phyloP scores from a whole-genome alignment of 2,888 invertebrate species.

The Callyntrura sp. region DNA sequence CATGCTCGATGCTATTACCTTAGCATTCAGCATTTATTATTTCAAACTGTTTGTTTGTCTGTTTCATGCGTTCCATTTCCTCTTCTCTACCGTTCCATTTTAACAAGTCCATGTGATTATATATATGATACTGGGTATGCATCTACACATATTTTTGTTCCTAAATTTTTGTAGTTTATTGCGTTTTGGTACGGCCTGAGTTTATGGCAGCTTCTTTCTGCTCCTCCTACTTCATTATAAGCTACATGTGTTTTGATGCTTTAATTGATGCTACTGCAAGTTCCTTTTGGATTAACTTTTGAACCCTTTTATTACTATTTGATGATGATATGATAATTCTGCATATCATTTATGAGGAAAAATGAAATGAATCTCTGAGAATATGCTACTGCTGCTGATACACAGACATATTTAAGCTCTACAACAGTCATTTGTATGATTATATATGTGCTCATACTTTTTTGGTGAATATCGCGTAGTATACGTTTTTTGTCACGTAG shows the following conservation, averaged over 20 bases:
- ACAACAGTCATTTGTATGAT: too few relatives aligned
- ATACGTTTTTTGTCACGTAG: too few relatives aligned
- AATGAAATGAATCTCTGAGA: too few relatives aligned
- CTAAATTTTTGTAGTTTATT: neutral
- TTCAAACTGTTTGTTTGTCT: slow-evolving; percentile 12
- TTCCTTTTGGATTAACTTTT: slow-evolving; percentile 33
- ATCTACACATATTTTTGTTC: neutral
- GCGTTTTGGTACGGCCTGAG: neutral
- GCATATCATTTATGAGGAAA: too few relatives aligned
- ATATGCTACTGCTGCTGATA: too few relatives aligned
- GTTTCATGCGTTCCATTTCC: slow-evolving; percentile 19
- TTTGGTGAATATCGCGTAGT: too few relatives aligned
- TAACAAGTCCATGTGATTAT: too few relatives aligned
- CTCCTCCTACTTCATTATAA: slow-evolving; percentile 52
- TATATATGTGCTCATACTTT: too few relatives aligned
- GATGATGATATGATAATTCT: slow-evolving; percentile 5
- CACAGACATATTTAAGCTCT: too few relatives aligned
- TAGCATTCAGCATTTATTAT: slow-evolving; percentile 7
- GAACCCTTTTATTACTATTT: slow-evolving; percentile 31
- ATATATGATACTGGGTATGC: too few relatives aligned
- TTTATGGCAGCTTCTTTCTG: slow-evolving; percentile 7
- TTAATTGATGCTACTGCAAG: slow-evolving; percentile 49
- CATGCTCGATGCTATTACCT: too few relatives aligned
- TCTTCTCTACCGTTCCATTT: neutral
- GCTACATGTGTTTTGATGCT: slow-evolving; percentile 46